Evolutionary conservation across 2,113 vertebrate genomes (phyloP).

Genomic region (Ciconia stormi): DNA sequence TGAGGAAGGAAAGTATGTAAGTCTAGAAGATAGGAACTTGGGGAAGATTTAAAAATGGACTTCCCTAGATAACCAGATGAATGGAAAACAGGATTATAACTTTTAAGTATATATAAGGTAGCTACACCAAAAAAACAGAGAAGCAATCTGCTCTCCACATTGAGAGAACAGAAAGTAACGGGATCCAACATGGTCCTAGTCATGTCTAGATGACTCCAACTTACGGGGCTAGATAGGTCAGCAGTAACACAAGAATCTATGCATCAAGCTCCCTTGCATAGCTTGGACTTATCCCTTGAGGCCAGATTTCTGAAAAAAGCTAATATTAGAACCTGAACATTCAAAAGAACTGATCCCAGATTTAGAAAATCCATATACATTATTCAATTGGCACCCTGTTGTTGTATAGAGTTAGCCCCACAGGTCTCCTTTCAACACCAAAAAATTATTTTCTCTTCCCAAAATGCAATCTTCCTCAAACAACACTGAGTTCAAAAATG

Average conservation of each 20-base stretch:
- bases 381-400: fast-evolving
- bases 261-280: neutral
- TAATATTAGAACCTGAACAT: neutral
- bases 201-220: neutral
- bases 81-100: neutral
- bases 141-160: neutral
- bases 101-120: neutral
- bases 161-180: neutral
- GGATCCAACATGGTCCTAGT: neutral
- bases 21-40: neutral
- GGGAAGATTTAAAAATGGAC: neutral
- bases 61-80: neutral
- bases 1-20: neutral
- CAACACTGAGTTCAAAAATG: neutral
- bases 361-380: neutral
- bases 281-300: neutral
- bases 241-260: neutral
- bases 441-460: neutral
- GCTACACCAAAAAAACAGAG: neutral
- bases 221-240: neutral
- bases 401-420: neutral
- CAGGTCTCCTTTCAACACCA: neutral
- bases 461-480: neutral
- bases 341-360: neutral
- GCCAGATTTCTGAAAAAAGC: neutral